Evolutionary conservation across 2,888 invertebrate genomes (phyloP).

Genomic region (Atherix ibis): DNA sequence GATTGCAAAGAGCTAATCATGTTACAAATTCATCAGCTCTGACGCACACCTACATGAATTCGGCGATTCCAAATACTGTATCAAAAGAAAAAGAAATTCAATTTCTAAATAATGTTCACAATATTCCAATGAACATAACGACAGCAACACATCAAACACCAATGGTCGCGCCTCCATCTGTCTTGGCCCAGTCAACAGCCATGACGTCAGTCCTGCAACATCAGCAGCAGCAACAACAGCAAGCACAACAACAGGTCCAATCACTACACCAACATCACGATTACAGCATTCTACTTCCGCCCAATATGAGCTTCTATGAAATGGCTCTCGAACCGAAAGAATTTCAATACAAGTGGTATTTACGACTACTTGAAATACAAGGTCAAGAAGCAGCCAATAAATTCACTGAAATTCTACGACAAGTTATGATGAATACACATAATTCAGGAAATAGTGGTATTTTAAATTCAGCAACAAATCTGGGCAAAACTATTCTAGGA

Average conservation of each 20-base stretch:
- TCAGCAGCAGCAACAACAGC: constrained; percentile 10
- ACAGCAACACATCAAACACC: constrained; percentile 13
- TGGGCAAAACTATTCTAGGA: constrained; percentile 8
- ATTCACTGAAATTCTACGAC: constrained; percentile 33
- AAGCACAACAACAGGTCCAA: constrained; percentile 13
- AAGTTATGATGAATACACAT: constrained; percentile 21
- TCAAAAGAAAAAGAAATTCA: constrained; percentile 36
- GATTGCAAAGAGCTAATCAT: constrained; percentile 13
- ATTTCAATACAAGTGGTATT: constrained; percentile 39
- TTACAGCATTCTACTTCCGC: constrained; percentile 35
- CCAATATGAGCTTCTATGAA: constrained; percentile 40
- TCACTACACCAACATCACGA: constrained; percentile 20
- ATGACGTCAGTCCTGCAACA: constrained; percentile 4
- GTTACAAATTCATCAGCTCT: constrained; percentile 15
- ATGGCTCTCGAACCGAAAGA: constrained; percentile 39
- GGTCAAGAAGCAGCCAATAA: constrained; percentile 41
- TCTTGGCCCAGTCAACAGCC: background rate
- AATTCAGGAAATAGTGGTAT: constrained; percentile 12
- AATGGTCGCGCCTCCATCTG: constrained; percentile 5
- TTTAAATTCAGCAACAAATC: constrained; percentile 12
- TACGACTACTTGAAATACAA: constrained; percentile 37
- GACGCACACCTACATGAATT: constrained; percentile 13
- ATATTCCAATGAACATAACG: constrained; percentile 18
- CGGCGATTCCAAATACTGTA: constrained; percentile 3
- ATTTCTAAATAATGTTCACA: constrained; percentile 41